A percentile compares a stretch with the other conserved stretches of the same genome.
Conservation (phyloP, 37 sponge, comb jelly and placozoan species). For the Agelas oroides region DNA sequence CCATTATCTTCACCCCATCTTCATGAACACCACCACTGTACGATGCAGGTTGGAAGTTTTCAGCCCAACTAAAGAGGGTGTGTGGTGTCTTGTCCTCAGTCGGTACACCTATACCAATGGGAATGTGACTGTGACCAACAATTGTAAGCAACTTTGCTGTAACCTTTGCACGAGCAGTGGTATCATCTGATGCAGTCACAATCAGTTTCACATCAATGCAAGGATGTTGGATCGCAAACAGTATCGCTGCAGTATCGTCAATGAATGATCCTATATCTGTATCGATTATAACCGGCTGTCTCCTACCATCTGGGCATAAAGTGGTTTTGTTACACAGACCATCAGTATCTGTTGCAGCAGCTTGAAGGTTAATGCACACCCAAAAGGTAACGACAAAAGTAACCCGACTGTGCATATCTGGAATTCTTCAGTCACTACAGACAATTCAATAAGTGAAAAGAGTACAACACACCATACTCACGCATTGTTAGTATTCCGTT, state of each 20-base stretch:
- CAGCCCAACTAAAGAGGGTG: conserved; percentile 60
- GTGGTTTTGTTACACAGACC: too few species aligned
- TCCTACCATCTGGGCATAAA: too few species aligned
- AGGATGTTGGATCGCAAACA: conserved; percentile 51
- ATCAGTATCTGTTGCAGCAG: too few species aligned
- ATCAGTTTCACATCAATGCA: conserved; percentile 69
- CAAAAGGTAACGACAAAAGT: too few species aligned
- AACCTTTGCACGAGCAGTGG: too few species aligned
- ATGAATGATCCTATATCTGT: conserved; percentile 79
- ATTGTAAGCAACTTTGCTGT: conserved; percentile 63
- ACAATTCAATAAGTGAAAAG: too few species aligned
- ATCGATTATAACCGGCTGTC: too few species aligned
- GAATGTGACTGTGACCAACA: conserved; percentile 61
- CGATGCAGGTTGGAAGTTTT: conserved; percentile 19
- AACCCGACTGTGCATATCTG: too few species aligned
- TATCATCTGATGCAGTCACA: conserved; percentile 73
- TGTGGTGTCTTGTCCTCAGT: conserved; percentile 22
- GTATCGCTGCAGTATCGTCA: conserved; percentile 78
- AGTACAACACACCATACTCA: too few species aligned
- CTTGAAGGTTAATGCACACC: too few species aligned
- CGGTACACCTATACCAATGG: conserved; percentile 75
- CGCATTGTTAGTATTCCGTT: too few species aligned
- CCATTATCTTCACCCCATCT: conserved; percentile 75
- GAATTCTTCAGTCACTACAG: too few species aligned
- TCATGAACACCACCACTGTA: conserved; percentile 77